Evolutionary conservation across 2,888 invertebrate species (phyloP).

Genomic region (Escarpia spicata): DNA sequence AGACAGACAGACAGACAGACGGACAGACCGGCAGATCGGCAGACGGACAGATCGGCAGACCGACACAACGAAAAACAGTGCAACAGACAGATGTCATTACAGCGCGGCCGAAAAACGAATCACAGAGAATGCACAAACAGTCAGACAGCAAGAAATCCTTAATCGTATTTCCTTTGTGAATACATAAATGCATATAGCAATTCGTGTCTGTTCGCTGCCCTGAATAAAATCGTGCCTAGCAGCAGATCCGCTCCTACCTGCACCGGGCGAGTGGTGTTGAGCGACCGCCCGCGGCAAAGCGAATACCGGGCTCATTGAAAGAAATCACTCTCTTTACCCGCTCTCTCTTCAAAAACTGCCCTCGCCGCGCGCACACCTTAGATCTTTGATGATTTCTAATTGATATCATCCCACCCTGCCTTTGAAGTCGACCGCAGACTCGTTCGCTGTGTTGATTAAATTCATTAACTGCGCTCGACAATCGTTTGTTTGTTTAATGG

Average conservation of each 20-base stretch:
- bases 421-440: not conserved
- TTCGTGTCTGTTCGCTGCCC: not conserved
- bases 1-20: too few relatives aligned
- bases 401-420: constrained; percentile 12
- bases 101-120: too few relatives aligned
- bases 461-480: constrained; percentile 2
- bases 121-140: too few relatives aligned
- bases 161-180: too few relatives aligned
- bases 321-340: not conserved
- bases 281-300: not conserved
- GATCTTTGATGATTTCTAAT: not conserved
- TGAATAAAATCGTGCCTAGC: not conserved
- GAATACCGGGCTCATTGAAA: not conserved
- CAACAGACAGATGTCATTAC: too few relatives aligned
- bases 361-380: not conserved
- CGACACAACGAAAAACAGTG: too few relatives aligned
- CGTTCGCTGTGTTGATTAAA: constrained; percentile 13
- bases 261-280: not conserved
- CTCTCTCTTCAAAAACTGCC: not conserved
- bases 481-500: constrained; percentile 11
- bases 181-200: not conserved
- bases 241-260: too few relatives aligned
- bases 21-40: too few relatives aligned
- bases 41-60: too few relatives aligned
- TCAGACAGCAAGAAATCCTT: too few relatives aligned